These are phyloP conservation scores for Dasyprocta punctata DNA, from an alignment of 2,113 vertebrate genomes.

Conservation along the genomic window DNA sequence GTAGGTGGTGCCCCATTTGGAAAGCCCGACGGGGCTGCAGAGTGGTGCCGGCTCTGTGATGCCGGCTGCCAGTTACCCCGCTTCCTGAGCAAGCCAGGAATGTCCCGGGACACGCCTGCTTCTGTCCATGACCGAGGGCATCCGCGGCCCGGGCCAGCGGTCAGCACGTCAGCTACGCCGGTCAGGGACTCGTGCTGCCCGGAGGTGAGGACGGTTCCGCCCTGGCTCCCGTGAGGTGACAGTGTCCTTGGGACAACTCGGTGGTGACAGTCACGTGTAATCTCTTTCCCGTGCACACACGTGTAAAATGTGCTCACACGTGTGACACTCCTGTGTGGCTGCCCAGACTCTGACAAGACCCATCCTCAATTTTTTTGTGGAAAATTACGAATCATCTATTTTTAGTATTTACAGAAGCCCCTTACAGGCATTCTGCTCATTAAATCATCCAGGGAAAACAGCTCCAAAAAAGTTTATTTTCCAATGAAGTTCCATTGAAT, in stretches of 20 bases:
- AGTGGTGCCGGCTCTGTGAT: neutral
- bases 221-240: neutral
- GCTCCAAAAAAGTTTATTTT: neutral
- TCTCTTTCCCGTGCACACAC: neutral
- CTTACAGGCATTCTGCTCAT: neutral
- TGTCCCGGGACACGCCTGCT: neutral
- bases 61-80: neutral
- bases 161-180: neutral
- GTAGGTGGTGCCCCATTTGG: neutral
- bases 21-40: neutral
- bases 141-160: neutral
- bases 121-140: neutral
- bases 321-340: neutral
- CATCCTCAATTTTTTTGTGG: neutral
- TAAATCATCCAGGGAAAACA: slow-evolving; percentile 36
- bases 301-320: neutral
- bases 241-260: neutral
- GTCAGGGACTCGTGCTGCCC: neutral
- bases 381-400: neutral
- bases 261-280: neutral
- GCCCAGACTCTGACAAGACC: neutral
- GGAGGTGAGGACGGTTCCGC: neutral
- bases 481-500: slow-evolving; percentile 30
- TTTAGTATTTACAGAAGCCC: slow-evolving; percentile 11
- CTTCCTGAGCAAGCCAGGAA: neutral